Base-by-base conservation (phyloP, 2,888 invertebrate genomes). In the Eudemis profundana region DNA sequence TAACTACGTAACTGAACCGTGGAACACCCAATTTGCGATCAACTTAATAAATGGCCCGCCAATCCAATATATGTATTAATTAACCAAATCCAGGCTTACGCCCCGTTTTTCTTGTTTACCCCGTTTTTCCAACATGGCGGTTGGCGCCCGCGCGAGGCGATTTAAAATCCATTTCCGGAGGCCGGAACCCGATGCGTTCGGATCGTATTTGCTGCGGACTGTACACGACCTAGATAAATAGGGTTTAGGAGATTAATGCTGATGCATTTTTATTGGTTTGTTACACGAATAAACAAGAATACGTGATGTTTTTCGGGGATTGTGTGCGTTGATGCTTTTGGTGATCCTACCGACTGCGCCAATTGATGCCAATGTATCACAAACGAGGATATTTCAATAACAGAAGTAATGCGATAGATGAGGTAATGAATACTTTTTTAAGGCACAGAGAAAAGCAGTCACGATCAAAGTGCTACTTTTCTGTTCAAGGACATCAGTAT, bases 131-230 rank as follows among this genome's bases (percentile, higher is more conserved):
- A 17, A 33, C 44, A 51, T 53, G 56, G 47, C 46, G n/a, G 53
- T 14, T 19, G 42, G 44, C 44, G 50, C 42, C 15, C 15, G 56
- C 56, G 63, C 56, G 23, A 33, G 56, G 63, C 63, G 63, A 63
- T 63, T 57, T 63, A 63, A 63, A 63, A 63, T 57, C 63, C 56
- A 63, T 63, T 63, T 63, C 63, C 63, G 51, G 12, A 23, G 12
- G 42, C 38, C 47, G 62, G 62, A 54, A 42, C 27, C 60, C 51
- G 42, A 21, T 63, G 49, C 54, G 54, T 38, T 12, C 17, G 44
- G 40, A 19, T 17, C 27, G 21, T 21, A 40, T 40, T 8, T 40
- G 47, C 27, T 56, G 40, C 14, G 27, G 21, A 36, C 29, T 15
- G 23, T 47, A 61, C 40, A 61, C 40, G 50, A 61, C 50, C 50